A percentile compares a stretch with the other conserved stretches of the same genome.
Evolutionary conservation across 2,113 vertebrate genomes (phyloP).

Genomic region (Tachysurus vachellii): DNA sequence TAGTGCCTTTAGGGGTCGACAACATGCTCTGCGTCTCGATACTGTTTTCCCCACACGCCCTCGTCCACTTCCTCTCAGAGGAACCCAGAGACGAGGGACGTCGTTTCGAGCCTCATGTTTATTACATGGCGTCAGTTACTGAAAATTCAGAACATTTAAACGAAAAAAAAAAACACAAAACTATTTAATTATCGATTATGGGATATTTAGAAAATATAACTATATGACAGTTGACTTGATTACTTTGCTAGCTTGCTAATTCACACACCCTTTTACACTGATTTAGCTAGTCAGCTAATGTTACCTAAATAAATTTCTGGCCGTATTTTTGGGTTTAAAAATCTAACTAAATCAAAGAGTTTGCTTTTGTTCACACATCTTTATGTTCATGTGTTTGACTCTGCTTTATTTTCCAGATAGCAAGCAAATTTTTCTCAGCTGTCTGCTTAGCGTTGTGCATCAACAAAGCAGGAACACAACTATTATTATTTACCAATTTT

Average conservation of each 20-base stretch:
- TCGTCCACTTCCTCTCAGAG: background rate
- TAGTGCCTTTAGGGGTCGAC: constrained; percentile 35
- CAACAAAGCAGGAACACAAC: background rate
- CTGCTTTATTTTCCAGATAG: background rate
- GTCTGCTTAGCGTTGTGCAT: background rate
- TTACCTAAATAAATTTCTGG: background rate
- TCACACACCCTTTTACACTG: background rate
- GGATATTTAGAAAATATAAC: background rate
- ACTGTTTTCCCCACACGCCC: background rate
- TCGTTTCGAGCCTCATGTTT: background rate
- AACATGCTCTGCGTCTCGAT: background rate
- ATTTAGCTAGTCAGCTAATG: background rate
- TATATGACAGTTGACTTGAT: background rate
- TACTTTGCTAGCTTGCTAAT: background rate
- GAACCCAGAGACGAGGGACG: background rate
- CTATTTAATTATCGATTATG: background rate
- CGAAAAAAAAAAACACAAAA: background rate
- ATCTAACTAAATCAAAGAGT: background rate
- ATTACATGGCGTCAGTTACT: background rate
- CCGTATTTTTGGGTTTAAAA: background rate
- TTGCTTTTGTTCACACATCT: background rate
- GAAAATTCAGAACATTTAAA: background rate
- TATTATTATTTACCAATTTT: background rate
- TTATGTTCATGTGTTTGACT: background rate
- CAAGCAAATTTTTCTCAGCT: background rate